Conservation (phyloP, 2,113 vertebrate genomes). For the Tautogolabrus adspersus region DNA sequence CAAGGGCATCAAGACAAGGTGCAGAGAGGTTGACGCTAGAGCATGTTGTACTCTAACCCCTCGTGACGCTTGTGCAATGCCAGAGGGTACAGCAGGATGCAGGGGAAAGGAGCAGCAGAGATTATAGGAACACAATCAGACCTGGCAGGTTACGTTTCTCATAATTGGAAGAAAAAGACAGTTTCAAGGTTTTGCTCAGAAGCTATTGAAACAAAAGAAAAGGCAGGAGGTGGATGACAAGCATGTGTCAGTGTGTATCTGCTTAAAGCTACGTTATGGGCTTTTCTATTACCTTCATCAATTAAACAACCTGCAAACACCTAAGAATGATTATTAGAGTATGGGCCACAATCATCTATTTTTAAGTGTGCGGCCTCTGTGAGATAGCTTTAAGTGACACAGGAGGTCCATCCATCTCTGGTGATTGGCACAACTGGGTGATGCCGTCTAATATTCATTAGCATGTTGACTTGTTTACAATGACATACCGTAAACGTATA, state of each 20-base stretch:
- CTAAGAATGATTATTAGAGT: background rate
- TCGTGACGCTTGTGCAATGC: slow-evolving; percentile 43
- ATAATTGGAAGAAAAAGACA: slow-evolving; percentile 61
- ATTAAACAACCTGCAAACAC: background rate
- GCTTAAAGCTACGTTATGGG: background rate
- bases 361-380: no score
- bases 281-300: background rate
- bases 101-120: slow-evolving; percentile 43
- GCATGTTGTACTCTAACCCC: slow-evolving; percentile 69
- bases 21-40: slow-evolving; percentile 49
- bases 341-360: background rate
- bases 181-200: slow-evolving; percentile 18
- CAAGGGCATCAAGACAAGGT: slow-evolving; percentile 80
- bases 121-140: slow-evolving; percentile 59
- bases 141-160: slow-evolving; percentile 53
- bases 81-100: slow-evolving; percentile 60
- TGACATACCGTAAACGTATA: no score
- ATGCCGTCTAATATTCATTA: no score
- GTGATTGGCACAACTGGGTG: no score
- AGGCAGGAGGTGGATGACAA: slow-evolving; percentile 32
- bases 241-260: slow-evolving; percentile 5
- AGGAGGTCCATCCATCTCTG: no score
- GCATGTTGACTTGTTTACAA: no score
- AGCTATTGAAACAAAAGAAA: slow-evolving; percentile 24
- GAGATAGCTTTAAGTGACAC: no score